Evolutionary conservation across 2,797 vertebrate species (phyloP).

Genomic region (Emydoidea blandingii): DNA sequence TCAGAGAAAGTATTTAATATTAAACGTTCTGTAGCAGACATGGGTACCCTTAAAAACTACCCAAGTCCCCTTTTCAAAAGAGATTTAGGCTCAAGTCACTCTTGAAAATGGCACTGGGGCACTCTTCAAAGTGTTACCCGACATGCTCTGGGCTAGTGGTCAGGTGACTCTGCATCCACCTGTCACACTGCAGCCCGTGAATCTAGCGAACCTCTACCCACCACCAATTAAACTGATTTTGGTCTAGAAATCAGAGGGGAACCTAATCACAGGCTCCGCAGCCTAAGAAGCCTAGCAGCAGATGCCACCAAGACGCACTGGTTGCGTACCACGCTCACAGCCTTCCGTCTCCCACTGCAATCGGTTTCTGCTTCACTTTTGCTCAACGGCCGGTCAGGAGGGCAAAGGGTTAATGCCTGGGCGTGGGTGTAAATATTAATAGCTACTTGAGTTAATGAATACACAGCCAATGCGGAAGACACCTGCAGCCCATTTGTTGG

Average conservation of each 20-base stretch:
- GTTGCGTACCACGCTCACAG: background rate
- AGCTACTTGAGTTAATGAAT: background rate
- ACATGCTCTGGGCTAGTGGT: background rate
- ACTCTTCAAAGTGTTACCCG: background rate
- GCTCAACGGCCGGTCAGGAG: rapidly evolving
- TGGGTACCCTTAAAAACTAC: too few species aligned
- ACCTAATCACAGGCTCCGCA: rapidly evolving
- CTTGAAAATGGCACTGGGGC: background rate
- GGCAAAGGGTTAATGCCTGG: background rate
- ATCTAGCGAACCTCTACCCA: background rate
- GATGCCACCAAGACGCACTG: background rate
- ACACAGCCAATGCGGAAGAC: background rate
- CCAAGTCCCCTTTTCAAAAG: too few species aligned
- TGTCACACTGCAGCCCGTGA: background rate
- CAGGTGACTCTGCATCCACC: background rate
- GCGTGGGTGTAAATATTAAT: background rate
- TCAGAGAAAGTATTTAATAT: background rate
- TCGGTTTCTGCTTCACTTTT: background rate
- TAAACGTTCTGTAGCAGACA: background rate
- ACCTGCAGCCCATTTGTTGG: background rate
- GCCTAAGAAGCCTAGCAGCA: background rate
- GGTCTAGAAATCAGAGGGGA: rapidly evolving
- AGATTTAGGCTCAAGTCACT: background rate
- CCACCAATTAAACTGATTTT: background rate
- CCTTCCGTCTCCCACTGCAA: background rate